Evolutionary conservation across 2,113 vertebrate genomes (phyloP), one percentile per base, ranked within the genome.

Genomic region (Turdus rufiventris): DNA sequence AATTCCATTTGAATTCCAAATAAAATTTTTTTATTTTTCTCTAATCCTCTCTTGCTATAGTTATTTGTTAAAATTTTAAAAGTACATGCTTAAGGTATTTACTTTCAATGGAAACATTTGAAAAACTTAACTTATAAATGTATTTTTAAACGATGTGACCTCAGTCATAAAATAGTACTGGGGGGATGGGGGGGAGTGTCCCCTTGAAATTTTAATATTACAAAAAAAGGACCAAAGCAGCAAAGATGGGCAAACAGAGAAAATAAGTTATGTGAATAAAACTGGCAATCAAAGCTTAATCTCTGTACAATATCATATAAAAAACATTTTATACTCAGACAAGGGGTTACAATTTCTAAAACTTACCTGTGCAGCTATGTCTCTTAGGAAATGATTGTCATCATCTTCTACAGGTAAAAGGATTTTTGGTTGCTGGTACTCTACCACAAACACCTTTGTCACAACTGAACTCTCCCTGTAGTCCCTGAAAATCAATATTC

Each of bases 361-460:
- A 96, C 91, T 97, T 94, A 96, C 98, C 97, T 95, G 92, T 29
- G 87, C 94, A 38, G 60, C 31, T 43, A 88, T 58, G 20, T 85
- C 94, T 90, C 92, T 93, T 42, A 96, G 83, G 87, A 89, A 85
- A 95, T 96, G 96, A 58, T 98, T 97, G 23, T 97, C 78, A 13
- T 82, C 70, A 6, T 96, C 96, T 94, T 97, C 97, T 74, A 66
- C 56, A 36, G 95, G 74, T n/a, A 89, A 65, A 28, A 91, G 75
- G 21, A 79, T 65, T 57, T 92, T 89, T 24, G 89, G 95, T 29
- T 94, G 75, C 23, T 96, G 94, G 25, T 84, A 92, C 61, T 98
- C 98, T 76, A 99, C 99, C 6, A 97, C 89, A 95, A 99, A 99
- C 20, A 98, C 91, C 93, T 99, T 99, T 15, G 99, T 99, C 76